phyloP scores from a whole-genome alignment of 1,140 invertebrate genomes.

The Ganaspis sp. region DNA sequence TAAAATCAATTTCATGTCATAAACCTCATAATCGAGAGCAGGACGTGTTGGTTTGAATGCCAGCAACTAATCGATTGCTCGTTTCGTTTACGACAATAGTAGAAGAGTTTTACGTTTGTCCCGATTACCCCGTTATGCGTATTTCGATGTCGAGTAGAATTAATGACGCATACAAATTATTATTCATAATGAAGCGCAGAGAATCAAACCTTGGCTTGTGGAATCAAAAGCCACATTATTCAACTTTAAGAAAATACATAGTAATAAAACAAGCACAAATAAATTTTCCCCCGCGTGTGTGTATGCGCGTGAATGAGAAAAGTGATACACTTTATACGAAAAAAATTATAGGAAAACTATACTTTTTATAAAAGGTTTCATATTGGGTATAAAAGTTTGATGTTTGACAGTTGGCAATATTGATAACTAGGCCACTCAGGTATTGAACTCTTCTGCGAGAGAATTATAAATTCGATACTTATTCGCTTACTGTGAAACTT shows the following conservation, averaged over 20 bases:
- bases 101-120: slow-evolving; percentile 12
- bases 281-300: too few species aligned
- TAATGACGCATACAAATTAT: slow-evolving; percentile 4
- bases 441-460: background rate
- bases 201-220: background rate
- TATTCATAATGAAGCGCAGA: background rate
- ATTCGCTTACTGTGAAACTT: background rate
- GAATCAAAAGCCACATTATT: background rate
- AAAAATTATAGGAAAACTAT: background rate
- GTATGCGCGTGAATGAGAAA: background rate
- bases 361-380: background rate
- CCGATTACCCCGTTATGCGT: background rate
- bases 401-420: background rate
- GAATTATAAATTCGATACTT: slow-evolving; percentile 14
- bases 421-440: slow-evolving; percentile 19
- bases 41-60: background rate
- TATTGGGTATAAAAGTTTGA: background rate
- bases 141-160: background rate
- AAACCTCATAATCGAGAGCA: background rate
- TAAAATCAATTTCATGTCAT: slow-evolving; percentile 4
- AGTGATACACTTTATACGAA: background rate
- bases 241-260: background rate
- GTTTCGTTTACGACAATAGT: background rate
- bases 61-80: slow-evolving; percentile 8
- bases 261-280: too few species aligned